These are phyloP conservation scores for Perithous albicinctus DNA, from an alignment of 2,888 invertebrate genomes.

Conservation along the genomic window DNA sequence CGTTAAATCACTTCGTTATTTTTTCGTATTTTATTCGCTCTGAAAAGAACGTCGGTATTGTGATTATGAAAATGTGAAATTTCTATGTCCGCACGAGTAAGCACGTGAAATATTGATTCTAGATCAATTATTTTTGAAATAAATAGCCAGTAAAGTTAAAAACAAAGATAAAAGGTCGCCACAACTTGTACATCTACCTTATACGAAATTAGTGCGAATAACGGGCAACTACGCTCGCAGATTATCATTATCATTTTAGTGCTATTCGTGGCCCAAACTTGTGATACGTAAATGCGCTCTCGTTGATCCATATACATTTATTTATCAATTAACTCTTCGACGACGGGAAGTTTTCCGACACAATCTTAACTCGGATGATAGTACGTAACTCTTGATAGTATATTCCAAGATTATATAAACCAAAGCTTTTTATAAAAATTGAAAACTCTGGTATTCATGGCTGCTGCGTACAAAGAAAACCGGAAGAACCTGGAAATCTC, in stretches of 20 bases:
- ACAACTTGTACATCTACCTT: neutral
- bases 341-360: conserved; percentile 10
- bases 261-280: conserved; percentile 72
- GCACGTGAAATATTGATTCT: too few relatives aligned
- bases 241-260: conserved; percentile 50
- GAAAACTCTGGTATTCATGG: neutral
- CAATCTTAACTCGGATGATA: neutral
- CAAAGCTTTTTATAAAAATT: neutral
- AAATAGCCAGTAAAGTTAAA: too few relatives aligned
- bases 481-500: neutral
- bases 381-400: neutral
- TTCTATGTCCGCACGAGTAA: too few relatives aligned
- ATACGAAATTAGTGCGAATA: conserved; percentile 31
- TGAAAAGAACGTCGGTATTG: too few relatives aligned
- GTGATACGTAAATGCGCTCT: conserved; percentile 74
- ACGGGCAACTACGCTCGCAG: conserved; percentile 45
- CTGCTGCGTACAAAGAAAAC: neutral
- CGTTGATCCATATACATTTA: conserved; percentile 20
- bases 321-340: conserved; percentile 26
- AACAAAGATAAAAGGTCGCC: neutral
- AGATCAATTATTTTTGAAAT: too few relatives aligned
- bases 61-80: too few relatives aligned
- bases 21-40: too few relatives aligned
- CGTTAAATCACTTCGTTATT: too few relatives aligned
- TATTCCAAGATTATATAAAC: neutral